phyloP scores from a whole-genome alignment of 2,888 invertebrate species.

The Hypsopygia costalis region DNA sequence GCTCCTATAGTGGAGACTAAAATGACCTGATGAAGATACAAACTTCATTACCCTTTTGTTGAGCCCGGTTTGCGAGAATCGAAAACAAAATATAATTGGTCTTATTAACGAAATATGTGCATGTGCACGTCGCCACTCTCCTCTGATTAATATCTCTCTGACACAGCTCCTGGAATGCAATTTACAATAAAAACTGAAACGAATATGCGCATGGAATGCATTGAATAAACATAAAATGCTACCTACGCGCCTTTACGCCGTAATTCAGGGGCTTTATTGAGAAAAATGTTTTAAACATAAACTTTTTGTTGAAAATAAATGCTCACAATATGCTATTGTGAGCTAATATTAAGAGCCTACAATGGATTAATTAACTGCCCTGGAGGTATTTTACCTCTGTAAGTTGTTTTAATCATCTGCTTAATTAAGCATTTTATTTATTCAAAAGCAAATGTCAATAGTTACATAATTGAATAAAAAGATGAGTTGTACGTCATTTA shows the following conservation, averaged over 20 bases:
- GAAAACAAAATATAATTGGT: too few species aligned
- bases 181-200: constrained; percentile 20
- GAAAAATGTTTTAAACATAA: constrained; percentile 30
- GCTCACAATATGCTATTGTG: constrained; percentile 38
- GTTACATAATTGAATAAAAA: constrained; percentile 3
- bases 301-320: constrained; percentile 30
- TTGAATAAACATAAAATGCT: constrained; percentile 31
- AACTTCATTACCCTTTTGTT: too few species aligned
- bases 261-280: constrained; percentile 27
- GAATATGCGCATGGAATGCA: constrained; percentile 28
- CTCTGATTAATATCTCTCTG: constrained; percentile 13
- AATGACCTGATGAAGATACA: too few species aligned
- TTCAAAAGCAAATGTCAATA: constrained; percentile 11
- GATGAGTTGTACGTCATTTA: constrained; percentile 1
- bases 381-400: constrained; percentile 22
- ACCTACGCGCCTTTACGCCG: constrained; percentile 14
- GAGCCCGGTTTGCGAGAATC: too few species aligned
- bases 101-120: neutral
- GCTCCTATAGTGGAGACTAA: too few species aligned
- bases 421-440: constrained; percentile 8
- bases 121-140: neutral
- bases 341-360: constrained; percentile 24
- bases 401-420: constrained; percentile 10
- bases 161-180: constrained; percentile 9
- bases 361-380: constrained; percentile 30